Percentiles rank a stretch among this genome's conserved stretches.
These are phyloP conservation scores for Argopecten irradians DNA, from an alignment of 1,140 invertebrate genomes.

Conservation along the genomic window DNA sequence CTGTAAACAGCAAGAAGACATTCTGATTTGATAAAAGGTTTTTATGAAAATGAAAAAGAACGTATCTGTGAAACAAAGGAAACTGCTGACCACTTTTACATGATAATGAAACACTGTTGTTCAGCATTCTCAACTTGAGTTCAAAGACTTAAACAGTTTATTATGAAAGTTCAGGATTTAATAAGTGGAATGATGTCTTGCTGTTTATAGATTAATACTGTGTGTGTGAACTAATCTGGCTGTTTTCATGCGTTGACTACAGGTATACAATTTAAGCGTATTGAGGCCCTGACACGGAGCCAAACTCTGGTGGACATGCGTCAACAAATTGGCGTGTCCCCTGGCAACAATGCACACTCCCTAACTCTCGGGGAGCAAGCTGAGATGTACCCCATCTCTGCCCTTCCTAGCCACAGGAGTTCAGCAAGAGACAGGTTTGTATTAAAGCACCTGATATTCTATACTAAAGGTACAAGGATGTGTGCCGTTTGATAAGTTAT, in stretches of 20 bases:
- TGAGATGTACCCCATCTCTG: conserved; percentile 28
- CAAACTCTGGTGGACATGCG: conserved; percentile 48
- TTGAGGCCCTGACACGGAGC: conserved; percentile 58
- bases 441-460: not conserved
- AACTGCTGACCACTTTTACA: too few species aligned
- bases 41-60: too few species aligned
- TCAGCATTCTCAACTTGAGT: too few species aligned
- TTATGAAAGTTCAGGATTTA: too few species aligned
- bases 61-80: too few species aligned
- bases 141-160: too few species aligned
- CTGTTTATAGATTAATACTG: not conserved
- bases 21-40: too few species aligned
- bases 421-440: conserved; percentile 6
- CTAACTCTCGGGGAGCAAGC: conserved; percentile 37
- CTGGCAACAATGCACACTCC: not conserved
- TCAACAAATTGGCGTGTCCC: conserved; percentile 5
- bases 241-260: conserved; percentile 28
- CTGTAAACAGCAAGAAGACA: too few species aligned
- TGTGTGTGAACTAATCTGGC: conserved; percentile 15
- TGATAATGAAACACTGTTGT: too few species aligned
- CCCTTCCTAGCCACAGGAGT: not conserved
- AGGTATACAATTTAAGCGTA: conserved; percentile 51
- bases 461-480: not conserved
- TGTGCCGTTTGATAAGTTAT: not conserved
- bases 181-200: not conserved